Evolutionary conservation across 2,888 invertebrate genomes (phyloP), one percentile per base, ranked within the genome.

Genomic region (Schizotus pectinicornis): DNA sequence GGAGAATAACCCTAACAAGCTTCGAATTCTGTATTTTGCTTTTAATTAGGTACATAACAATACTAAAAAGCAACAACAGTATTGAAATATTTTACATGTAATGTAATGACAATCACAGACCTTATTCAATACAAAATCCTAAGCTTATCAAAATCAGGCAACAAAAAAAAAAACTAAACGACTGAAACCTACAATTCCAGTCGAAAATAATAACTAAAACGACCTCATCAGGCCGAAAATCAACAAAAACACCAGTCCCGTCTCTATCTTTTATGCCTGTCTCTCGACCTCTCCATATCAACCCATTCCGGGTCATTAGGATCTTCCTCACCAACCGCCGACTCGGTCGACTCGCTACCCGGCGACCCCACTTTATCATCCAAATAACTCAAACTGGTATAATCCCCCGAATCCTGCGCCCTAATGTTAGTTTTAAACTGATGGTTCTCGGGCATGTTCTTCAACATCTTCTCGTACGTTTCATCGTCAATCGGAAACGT

Each of bases 231-330:
- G 9, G 8, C 1, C 34, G 14, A 55, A 30, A 56, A 38, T 13
- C 11, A 12, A 39, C 6, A 38, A 13, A 59, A 45, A 22, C 31
- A 38, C 30, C 38, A 13, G 22, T 43, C 32, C n/a, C 34, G 13
- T 32, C 41, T 56, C 58, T 79, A 79, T 75, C 76, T 68, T 74
- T 75, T 71, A 76, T 79, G 65, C 65, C 79, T 69, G 74, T 77
- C 78, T 54, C 72, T 51, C 32, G 71, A 66, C 53, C 71, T 67
- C 64, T 77, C 78, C 67, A 75, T 74, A 59, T 81, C 83, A 51
- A 82, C 87, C 94, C 94, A 94, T 75, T 93, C 93, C 5, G 88
- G 89, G 81, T 93, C 93, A 76, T 92, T 91, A 22, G 92, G 92
- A 79, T 93, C 93, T 74, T 92, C 73, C 63, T 91, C 90, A 62